Conservation (phyloP, 2,888 invertebrate species). For the Melieria omissa region DNA sequence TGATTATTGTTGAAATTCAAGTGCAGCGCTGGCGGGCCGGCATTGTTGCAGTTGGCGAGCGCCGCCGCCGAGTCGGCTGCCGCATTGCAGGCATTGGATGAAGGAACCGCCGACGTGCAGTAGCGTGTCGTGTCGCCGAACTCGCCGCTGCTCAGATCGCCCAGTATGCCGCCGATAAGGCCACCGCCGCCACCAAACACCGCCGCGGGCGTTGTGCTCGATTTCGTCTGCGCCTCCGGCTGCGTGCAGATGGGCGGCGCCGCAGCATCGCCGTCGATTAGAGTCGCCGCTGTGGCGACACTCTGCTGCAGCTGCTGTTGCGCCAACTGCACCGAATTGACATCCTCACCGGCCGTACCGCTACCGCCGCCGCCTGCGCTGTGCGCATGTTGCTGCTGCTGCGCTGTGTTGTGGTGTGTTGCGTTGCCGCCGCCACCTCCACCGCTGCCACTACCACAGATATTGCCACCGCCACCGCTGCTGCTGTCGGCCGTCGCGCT, state of each 20-base stretch:
- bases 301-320: constrained; percentile 19
- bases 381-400: constrained; percentile 47
- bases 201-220: constrained; percentile 54
- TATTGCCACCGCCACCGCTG: constrained; percentile 31
- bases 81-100: constrained; percentile 39
- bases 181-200: constrained; percentile 56
- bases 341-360: constrained; percentile 49
- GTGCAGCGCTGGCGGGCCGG: constrained; percentile 61
- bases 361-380: constrained; percentile 40
- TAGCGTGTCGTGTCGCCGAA: constrained; percentile 64
- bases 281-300: constrained; percentile 39
- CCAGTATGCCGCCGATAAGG: constrained; percentile 62
- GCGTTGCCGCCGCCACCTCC: constrained; percentile 62
- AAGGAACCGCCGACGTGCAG: constrained; percentile 61
- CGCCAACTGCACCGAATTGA: constrained; percentile 58
- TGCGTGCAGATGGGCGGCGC: constrained; percentile 64
- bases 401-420: constrained; percentile 41
- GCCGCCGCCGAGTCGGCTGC: constrained; percentile 38
- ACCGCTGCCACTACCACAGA: constrained; percentile 32
- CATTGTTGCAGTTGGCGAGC: constrained; percentile 48
- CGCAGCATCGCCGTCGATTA: constrained; percentile 60
- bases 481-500: constrained; percentile 38
- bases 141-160: constrained; percentile 64
- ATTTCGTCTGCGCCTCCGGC: constrained; percentile 63
- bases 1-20: constrained; percentile 63